Percentiles rank a stretch among this genome's conserved stretches.
phyloP scores from a whole-genome alignment of 2,888 invertebrate genomes.

The Ophonus ardosiacus region DNA sequence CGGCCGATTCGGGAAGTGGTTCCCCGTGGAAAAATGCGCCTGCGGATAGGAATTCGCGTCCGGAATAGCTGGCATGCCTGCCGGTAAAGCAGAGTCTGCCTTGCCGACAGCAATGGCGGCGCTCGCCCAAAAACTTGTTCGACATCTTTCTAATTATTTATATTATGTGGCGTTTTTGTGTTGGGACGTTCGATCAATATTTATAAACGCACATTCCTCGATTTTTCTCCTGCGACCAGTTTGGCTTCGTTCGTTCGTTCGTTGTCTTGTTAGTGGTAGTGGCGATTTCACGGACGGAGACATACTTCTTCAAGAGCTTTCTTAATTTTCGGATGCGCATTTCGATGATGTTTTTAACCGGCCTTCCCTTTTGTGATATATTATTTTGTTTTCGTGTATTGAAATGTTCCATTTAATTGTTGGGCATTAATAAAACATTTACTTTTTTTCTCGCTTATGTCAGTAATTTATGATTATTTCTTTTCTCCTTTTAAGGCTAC shows the following conservation, averaged over 20 bases:
- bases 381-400: conserved; percentile 56
- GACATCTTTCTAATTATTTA: conserved; percentile 62
- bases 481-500: conserved; percentile 54
- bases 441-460: conserved; percentile 42
- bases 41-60: conserved; percentile 39
- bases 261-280: conserved; percentile 35
- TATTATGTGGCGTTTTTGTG: conserved; percentile 60
- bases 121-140: conserved; percentile 55
- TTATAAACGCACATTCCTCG: conserved; percentile 57
- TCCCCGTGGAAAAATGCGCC: conserved; percentile 20
- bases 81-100: conserved; percentile 33
- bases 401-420: conserved; percentile 59
- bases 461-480: conserved; percentile 58
- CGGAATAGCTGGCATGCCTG: conserved; percentile 46
- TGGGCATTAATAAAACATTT: conserved; percentile 53
- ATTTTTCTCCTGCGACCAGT: conserved; percentile 55
- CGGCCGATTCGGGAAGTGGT: not conserved
- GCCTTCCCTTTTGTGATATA: conserved; percentile 48
- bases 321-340: conserved; percentile 61
- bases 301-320: conserved; percentile 36
- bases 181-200: conserved; percentile 54
- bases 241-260: not conserved
- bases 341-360: conserved; percentile 36
- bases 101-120: conserved; percentile 39
- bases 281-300: conserved; percentile 31